These are phyloP conservation scores for Oryzias woworae DNA, from an alignment of 2,113 vertebrate genomes.

Conservation along the genomic window DNA sequence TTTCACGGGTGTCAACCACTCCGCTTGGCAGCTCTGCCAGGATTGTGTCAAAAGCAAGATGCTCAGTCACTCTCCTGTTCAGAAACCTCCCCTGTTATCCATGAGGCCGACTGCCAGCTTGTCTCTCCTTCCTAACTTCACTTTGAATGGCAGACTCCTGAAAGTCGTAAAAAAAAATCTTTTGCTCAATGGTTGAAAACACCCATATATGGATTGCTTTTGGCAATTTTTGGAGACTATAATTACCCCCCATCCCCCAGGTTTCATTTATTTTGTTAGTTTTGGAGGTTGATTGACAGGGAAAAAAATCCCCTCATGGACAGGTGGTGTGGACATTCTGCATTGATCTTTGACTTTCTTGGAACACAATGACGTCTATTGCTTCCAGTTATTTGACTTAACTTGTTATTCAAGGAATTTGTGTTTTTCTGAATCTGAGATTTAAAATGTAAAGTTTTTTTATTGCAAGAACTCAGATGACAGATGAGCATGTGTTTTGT, in stretches of 20 bases:
- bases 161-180: constrained; percentile 8
- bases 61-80: constrained; percentile 45
- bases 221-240: constrained; percentile 18
- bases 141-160: constrained; percentile 19
- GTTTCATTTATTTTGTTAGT: constrained; percentile 17
- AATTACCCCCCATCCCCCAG: constrained; percentile 34
- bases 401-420: constrained; percentile 4
- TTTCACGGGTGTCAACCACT: constrained; percentile 28
- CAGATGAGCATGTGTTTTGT: constrained; percentile 1
- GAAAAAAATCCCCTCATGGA: constrained; percentile 25
- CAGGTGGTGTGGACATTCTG: constrained; percentile 35
- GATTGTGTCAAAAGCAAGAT: constrained; percentile 43
- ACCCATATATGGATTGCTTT: background rate
- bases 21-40: constrained; percentile 30
- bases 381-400: constrained; percentile 23
- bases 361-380: background rate
- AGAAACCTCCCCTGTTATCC: constrained; percentile 24
- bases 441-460: constrained; percentile 2
- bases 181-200: constrained; percentile 12
- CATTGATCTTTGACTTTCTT: constrained; percentile 6
- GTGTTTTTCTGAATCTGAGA: background rate
- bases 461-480: background rate
- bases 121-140: constrained; percentile 14
- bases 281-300: constrained; percentile 38
- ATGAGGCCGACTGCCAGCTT: constrained; percentile 27